These are phyloP conservation scores for Tetranychus cinnabarinus DNA, from an alignment of 1,140 invertebrate genomes.

Conservation along the genomic window DNA sequence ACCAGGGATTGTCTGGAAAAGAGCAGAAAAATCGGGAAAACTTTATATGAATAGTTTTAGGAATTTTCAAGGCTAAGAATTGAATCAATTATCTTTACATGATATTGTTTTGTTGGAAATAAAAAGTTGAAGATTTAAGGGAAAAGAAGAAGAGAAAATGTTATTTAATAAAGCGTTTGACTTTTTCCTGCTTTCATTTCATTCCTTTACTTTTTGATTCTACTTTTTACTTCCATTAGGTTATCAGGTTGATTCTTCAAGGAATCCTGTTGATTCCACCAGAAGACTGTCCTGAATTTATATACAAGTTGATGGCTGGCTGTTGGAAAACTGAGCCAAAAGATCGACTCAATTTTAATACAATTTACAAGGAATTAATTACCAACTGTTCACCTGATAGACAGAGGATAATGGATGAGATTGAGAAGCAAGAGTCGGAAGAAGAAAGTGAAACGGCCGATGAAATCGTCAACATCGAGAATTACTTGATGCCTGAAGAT, in stretches of 20 bases:
- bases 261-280: constrained; percentile 59
- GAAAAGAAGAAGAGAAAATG: no score
- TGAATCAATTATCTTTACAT: no score
- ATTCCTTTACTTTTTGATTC: no score
- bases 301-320: constrained; percentile 52
- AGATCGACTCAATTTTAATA: constrained; percentile 42
- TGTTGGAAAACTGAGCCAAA: constrained; percentile 64
- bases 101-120: no score
- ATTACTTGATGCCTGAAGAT: background rate
- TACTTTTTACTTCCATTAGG: constrained; percentile 23
- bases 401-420: background rate
- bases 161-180: no score
- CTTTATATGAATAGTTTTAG: no score
- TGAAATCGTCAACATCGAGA: background rate
- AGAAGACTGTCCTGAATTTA: constrained; percentile 46
- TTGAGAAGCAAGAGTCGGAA: background rate
- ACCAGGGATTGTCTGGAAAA: no score
- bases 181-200: no score
- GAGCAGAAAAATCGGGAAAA: no score
- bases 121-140: no score
- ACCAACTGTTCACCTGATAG: background rate
- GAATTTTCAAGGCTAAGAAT: no score
- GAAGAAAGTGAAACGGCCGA: background rate
- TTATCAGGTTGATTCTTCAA: constrained; percentile 54
- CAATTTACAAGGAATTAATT: background rate